Percentiles rank a stretch among this genome's conserved stretches.
Evolutionary conservation across 2,113 vertebrate species (phyloP).

Genomic region (Anoplopoma fimbria): DNA sequence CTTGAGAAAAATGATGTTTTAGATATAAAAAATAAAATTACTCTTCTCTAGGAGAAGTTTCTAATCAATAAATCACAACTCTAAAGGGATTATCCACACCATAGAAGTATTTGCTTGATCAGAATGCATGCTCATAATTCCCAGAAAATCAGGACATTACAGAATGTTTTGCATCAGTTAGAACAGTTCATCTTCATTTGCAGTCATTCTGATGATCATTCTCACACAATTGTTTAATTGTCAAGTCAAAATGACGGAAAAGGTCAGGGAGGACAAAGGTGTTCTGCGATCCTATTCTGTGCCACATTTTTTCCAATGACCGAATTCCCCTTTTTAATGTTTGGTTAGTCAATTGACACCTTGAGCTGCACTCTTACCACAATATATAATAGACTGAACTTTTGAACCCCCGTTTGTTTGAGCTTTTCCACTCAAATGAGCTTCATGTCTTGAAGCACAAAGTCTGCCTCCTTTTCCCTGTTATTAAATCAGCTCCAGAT

Average conservation of each 20-base stretch:
- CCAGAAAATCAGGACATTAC: neutral
- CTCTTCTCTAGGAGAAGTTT: conserved; percentile 93
- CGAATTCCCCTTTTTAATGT: neutral
- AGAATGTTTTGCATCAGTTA: neutral
- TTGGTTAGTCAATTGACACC: neutral
- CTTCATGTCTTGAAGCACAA: conserved; percentile 13
- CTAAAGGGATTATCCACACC: neutral
- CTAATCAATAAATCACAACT: conserved; percentile 9
- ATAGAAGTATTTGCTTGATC: neutral
- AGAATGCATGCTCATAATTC: neutral
- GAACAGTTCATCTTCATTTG: neutral
- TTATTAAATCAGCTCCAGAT: conserved; percentile 11
- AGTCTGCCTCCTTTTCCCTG: conserved; percentile 1
- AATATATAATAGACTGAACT: conserved; percentile 26
- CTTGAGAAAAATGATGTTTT: neutral
- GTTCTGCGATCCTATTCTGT: neutral
- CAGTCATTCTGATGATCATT: neutral
- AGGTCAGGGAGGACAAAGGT: neutral
- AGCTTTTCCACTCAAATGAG: conserved; percentile 23
- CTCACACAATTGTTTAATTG: neutral
- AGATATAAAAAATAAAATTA: conserved; percentile 39
- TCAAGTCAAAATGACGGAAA: neutral
- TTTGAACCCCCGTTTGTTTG: conserved; percentile 37
- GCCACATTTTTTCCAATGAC: neutral
- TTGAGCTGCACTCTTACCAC: neutral